Base-by-base conservation (phyloP, 2,888 invertebrate species). In the Osmoderma eremita region DNA sequence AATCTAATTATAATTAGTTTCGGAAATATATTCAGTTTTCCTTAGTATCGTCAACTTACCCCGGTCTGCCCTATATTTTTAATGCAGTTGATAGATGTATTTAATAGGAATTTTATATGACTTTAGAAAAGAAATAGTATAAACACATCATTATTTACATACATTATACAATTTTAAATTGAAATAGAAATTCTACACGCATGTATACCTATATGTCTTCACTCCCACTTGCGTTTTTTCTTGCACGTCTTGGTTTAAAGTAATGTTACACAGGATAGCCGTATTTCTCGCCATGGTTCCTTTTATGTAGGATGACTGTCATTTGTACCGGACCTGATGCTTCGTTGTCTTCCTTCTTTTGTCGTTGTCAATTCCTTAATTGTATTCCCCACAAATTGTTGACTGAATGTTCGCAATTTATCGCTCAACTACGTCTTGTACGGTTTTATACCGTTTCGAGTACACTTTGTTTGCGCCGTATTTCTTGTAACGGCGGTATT, bases 221-320 rank as follows among this genome's bases (percentile, higher is more conserved):
- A 53, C 36, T 36, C 53, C 38, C 53, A 53, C 38, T 13, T 38
- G 15, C 10, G 18, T 36, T 75, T 75, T 74, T 75, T 74, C 73
- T 30, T 30, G 1, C 1, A 72, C 70, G 72, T 68, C 71, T 17
- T 65, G 69, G 73, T 73, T 72, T 73, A 74, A 75, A 75, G 75
- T 75, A 74, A 73, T 72, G 72, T 73, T 67, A 72, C 73, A 75
- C 74, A 75, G 71, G 73, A 71, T 68, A 72, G 68, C 67, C 56
- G 53, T 41, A 42, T 64, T 17, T 54, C 45, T 48, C 61, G 64
- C 56, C 63, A 49, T 61, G 70, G 50, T 63, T 54, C 54, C 70
- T 69, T 69, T 63, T 64, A 69, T 68, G 72, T 70, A 67, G 70
- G 70, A 67, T 66, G 70, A 62, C 62, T 70, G 49, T 63, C 70